Conservation (phyloP, 2,888 invertebrate genomes). For the Encarsia formosa region DNA sequence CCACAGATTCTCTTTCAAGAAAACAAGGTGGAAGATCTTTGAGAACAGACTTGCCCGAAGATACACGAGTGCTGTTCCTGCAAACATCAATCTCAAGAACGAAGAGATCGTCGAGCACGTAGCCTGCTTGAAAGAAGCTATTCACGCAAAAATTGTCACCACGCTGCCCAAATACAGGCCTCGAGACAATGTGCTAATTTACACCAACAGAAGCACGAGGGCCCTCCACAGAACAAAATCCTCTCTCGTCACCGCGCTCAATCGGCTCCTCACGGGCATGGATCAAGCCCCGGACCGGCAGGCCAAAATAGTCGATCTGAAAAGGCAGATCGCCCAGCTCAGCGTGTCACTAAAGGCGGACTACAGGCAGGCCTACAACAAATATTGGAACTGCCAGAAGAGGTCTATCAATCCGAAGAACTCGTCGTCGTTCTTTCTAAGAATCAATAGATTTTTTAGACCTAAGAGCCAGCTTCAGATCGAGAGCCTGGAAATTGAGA, state of each 20-base stretch:
- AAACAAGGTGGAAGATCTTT: slow-evolving; percentile 2
- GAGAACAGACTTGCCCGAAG: not conserved
- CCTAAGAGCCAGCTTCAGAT: not conserved
- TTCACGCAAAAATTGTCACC: not conserved
- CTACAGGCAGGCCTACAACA: not conserved
- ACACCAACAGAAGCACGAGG: not conserved
- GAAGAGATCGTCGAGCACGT: not conserved
- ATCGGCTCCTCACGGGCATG: not conserved
- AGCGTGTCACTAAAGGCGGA: not conserved
- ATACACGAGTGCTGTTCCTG: not conserved
- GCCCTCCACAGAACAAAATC: not conserved
- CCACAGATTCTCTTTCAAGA: not conserved
- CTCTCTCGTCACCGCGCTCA: not conserved
- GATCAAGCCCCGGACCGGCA: too few species aligned
- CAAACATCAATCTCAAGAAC: slow-evolving; percentile 1
- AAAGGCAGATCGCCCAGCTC: not conserved
- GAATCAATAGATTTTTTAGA: not conserved
- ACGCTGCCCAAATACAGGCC: slow-evolving; percentile 6
- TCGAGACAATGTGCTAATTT: not conserved
- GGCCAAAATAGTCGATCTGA: not conserved
- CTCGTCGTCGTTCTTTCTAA: not conserved
- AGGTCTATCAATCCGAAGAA: not conserved
- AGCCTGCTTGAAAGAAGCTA: not conserved
- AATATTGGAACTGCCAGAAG: not conserved
- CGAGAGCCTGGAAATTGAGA: too few species aligned